Evolutionary conservation across 2,888 invertebrate genomes (phyloP), one percentile per base, ranked within the genome.

Genomic region (Julus scanicus): DNA sequence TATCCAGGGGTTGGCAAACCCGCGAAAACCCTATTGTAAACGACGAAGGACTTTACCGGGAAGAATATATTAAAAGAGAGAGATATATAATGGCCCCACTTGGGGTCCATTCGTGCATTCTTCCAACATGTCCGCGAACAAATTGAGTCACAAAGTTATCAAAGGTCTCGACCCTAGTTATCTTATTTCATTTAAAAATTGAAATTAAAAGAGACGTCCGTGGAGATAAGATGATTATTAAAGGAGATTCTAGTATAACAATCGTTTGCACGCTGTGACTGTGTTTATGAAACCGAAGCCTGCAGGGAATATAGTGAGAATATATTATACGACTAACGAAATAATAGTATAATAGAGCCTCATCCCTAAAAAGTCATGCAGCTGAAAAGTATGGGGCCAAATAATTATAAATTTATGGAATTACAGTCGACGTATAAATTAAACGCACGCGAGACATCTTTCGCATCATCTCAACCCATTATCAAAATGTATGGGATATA

Each of bases 361-460:
- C 13, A n/a, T 4, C 71, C 29, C 71, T 71, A 29, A 71, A 71
- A 71, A 71, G 80, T 80, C 80, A 8, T 29, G 80, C 80, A 44
- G 5, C 44, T 8, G 29, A 80, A 80, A 71, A 80, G 37, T 80
- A 5, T 44, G 8, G 5, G 8, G 37, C 20, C 6, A 8, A 8
- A 37, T 80, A 80, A 80, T 80, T 80, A 80, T 29, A 29, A 37
- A 80, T 80, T 80, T 37, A 80, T 80, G 80, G 80, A 80, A 80
- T 80, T 80, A 80, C 80, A 37, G 80, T 80, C 11, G 29, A 80
- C 37, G 80, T 37, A 29, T 29, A 20, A 29, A 80, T 20, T 37
- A 80, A 9, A 71, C 20, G 11, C 71, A 71, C 37, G 80, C 80
- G 80, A 20, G 20, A 29, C 71, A 8, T 63, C 29, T 63, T 4